Base-by-base conservation (phyloP, 2,113 vertebrate genomes). In the Poecile atricapillus region DNA sequence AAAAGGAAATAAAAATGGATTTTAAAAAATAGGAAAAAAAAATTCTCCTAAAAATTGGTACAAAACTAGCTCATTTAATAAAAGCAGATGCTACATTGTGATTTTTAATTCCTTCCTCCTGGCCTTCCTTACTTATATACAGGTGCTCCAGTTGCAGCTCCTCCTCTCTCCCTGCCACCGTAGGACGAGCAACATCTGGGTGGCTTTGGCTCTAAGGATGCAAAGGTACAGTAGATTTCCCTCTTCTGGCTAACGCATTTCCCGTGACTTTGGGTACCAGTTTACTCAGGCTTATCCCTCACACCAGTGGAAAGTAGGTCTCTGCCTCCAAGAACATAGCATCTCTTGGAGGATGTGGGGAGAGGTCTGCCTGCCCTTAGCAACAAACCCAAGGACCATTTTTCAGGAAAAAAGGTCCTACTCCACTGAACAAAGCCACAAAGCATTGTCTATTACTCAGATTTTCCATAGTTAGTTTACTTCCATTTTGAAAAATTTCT, bases 171-270 rank as follows among this genome's bases (percentile, higher is more conserved):
- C 58, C 37, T 77, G 35, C 19, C 30, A 21, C 60, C 2, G 0
- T 1, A 2, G 13, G 3, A 5, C 2, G 2, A 77, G n/a, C 20
- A 62, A 35, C 31, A 58, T 7, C 17, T 1, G 0, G 3, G 10
- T 5, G 11, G 14, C 44, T 70, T 52, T 44, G 33, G 41, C 27
- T 73, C 46, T 9, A 37, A 50, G 18, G 30, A 69, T 67, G 33
- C 17, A 49, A 12, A 0, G 21, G 31, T 13, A 76, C 9, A 64
- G n/a, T 0, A n/a, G 11, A n/a, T 44, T 53, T 84, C 49, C 17
- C 31, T 35, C 21, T 62, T 41, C 78, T 39, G 24, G n/a, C 20
- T n/a, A 44, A 24, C n/a, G 28, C 59, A 64, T 30, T 56, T 56
- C 19, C 28, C 27, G n/a, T 1, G 1, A 67, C 6, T 25, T 17